Evolutionary conservation across 2,113 vertebrate species (phyloP), one percentile per base, ranked within the genome.

Genomic region (Equus przewalskii): DNA sequence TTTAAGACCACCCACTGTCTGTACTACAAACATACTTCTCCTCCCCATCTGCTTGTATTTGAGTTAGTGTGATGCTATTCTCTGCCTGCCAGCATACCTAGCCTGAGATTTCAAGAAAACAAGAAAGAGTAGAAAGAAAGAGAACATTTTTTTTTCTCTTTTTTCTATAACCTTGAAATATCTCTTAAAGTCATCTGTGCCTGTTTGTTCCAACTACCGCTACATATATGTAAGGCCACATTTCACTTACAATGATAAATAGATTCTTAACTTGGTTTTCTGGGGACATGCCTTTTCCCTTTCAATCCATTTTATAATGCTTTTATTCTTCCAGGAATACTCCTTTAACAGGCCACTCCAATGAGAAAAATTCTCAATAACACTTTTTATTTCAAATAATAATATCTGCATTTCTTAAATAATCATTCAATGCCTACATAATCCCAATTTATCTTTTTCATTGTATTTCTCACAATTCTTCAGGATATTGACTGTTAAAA

Each of bases 261-360:
- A 73, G 41, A 46, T 58, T 16, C 1, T 88, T 95, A 15, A 62
- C 18, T 33, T 91, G 28, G 22, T 87, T 93, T 96, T 89, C 73
- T 78, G 8, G 0, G 12, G 5, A 83, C 2, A 56, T 1, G 22
- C 12, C 44, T 78, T 64, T 73, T 13, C 2, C 0, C 4, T 30
- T 88, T 62, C 28, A 78, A 60, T 54, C 8, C 3, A 69, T 28
- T 91, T 78, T 87, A 19, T 44, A 62, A 76, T 73, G 15, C 3
- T 88, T 93, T 76, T 28, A 75, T 91, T 76, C 24, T 80, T 78
- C 0, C 1, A 64, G 6, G 69, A 64, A 62, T 80, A 90, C 9
- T 51, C 15, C 24, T 78, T n/a, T 78, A 93, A 30, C 82, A 95
- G 58, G n/a, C 28, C 21, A 70, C 30, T 91, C 13, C 54, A 75